Conservation (phyloP, 2,888 invertebrate genomes). For the Ophion obscuratus region DNA sequence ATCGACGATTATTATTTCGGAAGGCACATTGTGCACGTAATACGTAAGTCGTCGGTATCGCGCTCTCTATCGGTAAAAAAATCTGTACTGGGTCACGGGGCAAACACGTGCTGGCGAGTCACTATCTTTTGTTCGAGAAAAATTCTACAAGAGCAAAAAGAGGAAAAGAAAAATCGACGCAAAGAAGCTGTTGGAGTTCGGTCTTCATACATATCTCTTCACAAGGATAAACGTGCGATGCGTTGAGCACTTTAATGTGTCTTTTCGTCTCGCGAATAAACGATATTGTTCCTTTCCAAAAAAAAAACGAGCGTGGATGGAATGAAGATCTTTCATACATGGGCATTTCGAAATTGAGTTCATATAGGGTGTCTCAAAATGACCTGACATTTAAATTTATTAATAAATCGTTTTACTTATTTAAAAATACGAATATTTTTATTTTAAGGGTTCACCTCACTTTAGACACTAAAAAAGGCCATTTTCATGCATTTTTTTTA, state of each 20-base stretch:
- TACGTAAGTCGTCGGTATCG: slow-evolving; percentile 4
- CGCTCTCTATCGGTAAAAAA: slow-evolving; percentile 3
- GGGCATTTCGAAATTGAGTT: too few species aligned
- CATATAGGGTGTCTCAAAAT: background rate
- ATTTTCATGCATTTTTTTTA: too few species aligned
- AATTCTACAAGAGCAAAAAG: slow-evolving; percentile 30
- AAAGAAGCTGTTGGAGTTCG: slow-evolving; percentile 18
- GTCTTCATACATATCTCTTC: slow-evolving; percentile 11
- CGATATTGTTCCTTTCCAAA: slow-evolving; percentile 7
- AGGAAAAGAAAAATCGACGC: slow-evolving; percentile 18
- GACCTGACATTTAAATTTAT: too few species aligned
- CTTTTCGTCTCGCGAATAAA: slow-evolving; percentile 2
- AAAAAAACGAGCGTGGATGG: background rate
- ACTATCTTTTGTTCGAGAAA: slow-evolving; percentile 54
- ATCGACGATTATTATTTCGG: background rate
- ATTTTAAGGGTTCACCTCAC: too few species aligned
- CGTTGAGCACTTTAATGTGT: slow-evolving; percentile 27
- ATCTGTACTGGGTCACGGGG: slow-evolving; percentile 39
- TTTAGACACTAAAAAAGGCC: too few species aligned
- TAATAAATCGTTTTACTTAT: too few species aligned
- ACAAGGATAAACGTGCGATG: slow-evolving; percentile 34
- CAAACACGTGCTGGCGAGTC: slow-evolving; percentile 42
- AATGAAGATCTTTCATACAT: too few species aligned
- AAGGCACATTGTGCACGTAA: background rate
- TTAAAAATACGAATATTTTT: too few species aligned